phyloP scores from a whole-genome alignment of 2,888 invertebrate genomes.

The Galerucella calmariensis region DNA sequence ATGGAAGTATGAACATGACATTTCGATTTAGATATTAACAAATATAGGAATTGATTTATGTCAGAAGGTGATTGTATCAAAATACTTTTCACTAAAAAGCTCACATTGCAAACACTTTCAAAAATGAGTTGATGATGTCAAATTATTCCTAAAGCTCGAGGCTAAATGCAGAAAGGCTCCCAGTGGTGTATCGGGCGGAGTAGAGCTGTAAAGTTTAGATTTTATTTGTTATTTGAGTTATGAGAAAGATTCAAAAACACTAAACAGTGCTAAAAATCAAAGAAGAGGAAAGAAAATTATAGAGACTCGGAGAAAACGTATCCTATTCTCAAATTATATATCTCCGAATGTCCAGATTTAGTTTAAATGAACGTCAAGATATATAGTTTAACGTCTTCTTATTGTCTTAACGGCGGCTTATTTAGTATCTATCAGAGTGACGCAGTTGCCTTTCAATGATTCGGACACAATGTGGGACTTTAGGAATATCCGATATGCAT shows the following conservation, averaged over 20 bases:
- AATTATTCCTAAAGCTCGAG: no score
- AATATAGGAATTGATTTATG: neutral
- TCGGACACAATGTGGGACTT: slow-evolving; percentile 1
- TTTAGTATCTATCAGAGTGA: neutral
- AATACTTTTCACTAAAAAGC: neutral
- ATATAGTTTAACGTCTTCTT: neutral
- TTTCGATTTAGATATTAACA: neutral
- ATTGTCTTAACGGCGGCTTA: neutral
- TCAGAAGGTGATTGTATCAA: neutral
- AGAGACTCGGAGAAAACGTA: neutral
- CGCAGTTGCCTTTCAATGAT: neutral
- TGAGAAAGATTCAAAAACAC: no score
- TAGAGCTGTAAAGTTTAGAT: no score
- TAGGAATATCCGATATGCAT: neutral
- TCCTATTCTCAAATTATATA: neutral
- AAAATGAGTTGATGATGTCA: no score
- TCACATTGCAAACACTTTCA: neutral
- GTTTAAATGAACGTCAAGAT: neutral
- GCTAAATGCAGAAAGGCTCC: no score
- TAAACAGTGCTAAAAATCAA: no score
- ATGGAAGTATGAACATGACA: neutral
- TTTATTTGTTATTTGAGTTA: no score
- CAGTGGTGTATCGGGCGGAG: no score
- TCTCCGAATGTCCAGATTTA: neutral
- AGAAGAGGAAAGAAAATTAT: no score